phyloP scores from a whole-genome alignment of 2,113 vertebrate species.

The Hemiscyllium ocellatum region DNA sequence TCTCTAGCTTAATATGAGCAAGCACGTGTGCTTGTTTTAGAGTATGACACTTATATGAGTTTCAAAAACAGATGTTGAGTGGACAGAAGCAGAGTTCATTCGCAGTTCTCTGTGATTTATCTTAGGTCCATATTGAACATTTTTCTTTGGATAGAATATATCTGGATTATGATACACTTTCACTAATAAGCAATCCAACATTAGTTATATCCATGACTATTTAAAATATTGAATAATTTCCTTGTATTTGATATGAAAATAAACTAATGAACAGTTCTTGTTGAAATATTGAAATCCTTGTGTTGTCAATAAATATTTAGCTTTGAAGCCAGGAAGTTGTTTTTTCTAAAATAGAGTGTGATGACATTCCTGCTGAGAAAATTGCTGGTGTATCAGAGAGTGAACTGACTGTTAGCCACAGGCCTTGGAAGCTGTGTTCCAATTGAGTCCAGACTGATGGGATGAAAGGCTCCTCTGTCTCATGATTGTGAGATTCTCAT shows the following conservation, averaged over 20 bases:
- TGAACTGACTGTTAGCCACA: constrained; percentile 15
- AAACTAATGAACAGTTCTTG: not conserved
- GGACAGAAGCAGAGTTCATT: not conserved
- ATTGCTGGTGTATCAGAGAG: constrained; percentile 18
- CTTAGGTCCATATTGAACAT: not conserved
- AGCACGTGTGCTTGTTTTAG: not conserved
- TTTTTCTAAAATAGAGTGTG: constrained; percentile 31
- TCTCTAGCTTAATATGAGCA: constrained; percentile 3
- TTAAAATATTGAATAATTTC: not conserved
- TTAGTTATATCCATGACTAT: not conserved
- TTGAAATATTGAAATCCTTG: not conserved
- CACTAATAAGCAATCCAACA: not conserved
- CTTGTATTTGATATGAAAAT: not conserved
- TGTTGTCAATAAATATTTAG: not conserved
- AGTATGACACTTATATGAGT: not conserved
- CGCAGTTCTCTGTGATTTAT: not conserved
- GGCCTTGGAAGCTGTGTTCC: not conserved
- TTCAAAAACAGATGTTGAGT: constrained; percentile 20
- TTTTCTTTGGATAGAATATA: not conserved
- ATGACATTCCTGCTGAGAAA: constrained; percentile 33
- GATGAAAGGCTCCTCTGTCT: constrained; percentile 22
- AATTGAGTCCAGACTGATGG: constrained; percentile 8
- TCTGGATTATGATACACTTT: not conserved
- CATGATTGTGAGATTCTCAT: not conserved
- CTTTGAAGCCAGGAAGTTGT: constrained; percentile 21